These are phyloP conservation scores for Pogonocichla stellata DNA, from an alignment of 2,113 vertebrate genomes.

Conservation along the genomic window DNA sequence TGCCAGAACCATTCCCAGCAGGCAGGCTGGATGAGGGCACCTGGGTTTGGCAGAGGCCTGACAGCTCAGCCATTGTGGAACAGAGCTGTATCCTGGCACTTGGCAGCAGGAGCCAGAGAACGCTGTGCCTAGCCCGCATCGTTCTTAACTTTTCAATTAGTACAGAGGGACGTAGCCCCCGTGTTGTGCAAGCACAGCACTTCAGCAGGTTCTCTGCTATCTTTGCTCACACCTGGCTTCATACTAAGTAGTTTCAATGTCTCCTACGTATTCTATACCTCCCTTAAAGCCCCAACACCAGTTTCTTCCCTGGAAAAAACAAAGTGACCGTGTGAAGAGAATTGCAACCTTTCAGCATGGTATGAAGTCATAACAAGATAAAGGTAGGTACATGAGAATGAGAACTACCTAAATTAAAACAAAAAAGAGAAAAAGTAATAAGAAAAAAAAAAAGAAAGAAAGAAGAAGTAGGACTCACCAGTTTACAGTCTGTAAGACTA, in stretches of 20 bases:
- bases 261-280: neutral
- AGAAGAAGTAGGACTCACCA: neutral
- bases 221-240: neutral
- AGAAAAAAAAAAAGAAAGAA: rapidly evolving
- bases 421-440: rapidly evolving
- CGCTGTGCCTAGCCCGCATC: neutral
- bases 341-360: neutral
- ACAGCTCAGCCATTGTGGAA: neutral
- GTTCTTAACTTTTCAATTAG: neutral
- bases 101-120: neutral
- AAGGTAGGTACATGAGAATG: neutral
- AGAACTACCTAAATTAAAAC: neutral
- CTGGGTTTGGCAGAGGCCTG: neutral
- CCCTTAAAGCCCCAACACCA: neutral
- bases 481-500: neutral
- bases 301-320: neutral
- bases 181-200: neutral
- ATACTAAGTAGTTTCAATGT: neutral
- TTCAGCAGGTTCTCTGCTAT: neutral
- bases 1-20: conserved; percentile 8
- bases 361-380: neutral
- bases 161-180: neutral
- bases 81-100: neutral
- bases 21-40: neutral
- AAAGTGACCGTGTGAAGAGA: neutral